phyloP scores from a whole-genome alignment of 2,888 invertebrate genomes.

The Ormyrus pomaceus region DNA sequence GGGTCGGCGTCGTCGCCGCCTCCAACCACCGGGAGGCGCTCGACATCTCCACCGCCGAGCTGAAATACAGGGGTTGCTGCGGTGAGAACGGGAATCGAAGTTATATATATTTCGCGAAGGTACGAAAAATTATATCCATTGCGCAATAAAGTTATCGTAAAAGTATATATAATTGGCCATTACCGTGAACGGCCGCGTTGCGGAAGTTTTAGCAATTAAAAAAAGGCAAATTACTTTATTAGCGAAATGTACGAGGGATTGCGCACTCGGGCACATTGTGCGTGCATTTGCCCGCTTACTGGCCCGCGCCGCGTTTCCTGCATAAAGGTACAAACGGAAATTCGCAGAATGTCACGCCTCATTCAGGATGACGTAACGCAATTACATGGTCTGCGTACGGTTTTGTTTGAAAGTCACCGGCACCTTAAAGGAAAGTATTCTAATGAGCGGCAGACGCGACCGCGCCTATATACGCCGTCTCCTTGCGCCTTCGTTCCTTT shows the following conservation, averaged over 20 bases:
- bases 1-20: constrained; percentile 63
- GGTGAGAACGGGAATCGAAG: neutral
- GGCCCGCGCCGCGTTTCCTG: constrained; percentile 33
- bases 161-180: no score
- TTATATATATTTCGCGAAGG: no score
- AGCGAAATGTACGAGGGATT: constrained; percentile 17
- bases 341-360: constrained; percentile 53
- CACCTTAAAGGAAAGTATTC: constrained; percentile 31
- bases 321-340: constrained; percentile 31
- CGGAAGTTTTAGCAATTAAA: neutral
- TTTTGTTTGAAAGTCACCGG: constrained; percentile 32
- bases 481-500: constrained; percentile 29
- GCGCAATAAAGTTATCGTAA: no score
- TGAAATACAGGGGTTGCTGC: constrained; percentile 44
- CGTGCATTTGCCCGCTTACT: no score
- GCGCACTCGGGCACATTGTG: constrained; percentile 6
- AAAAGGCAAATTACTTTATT: constrained; percentile 26
- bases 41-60: constrained; percentile 72
- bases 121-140: no score
- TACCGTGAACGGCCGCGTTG: no score
- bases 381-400: constrained; percentile 34
- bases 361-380: constrained; percentile 43
- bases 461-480: constrained; percentile 15
- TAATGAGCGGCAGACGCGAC: constrained; percentile 34
- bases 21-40: constrained; percentile 69